A percentile compares a stretch with the other conserved stretches of the same genome.
Conservation (phyloP, 1,140 invertebrate genomes). For the fruit fly (Drosophila melanogaster) region Release_6_plus_ISO1_MT NT_033777.3:11524501-11525000, state of each 20-base stretch:
- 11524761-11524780: slow-evolving; percentile 77
- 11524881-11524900: too few relatives aligned
- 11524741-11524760: slow-evolving; percentile 59
- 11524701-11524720: slow-evolving; percentile 7
- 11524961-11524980: neutral
- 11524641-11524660: slow-evolving; percentile 16
- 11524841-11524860: slow-evolving; percentile 53
- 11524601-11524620: slow-evolving; percentile 83
- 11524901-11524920: slow-evolving; percentile 11
- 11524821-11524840: slow-evolving; percentile 48
- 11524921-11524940: slow-evolving; percentile 68
- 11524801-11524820: slow-evolving; percentile 49
- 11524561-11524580: neutral
- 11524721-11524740: slow-evolving; percentile 21
- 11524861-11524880: slow-evolving; percentile 8
- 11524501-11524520: slow-evolving; percentile 82
- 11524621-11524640: slow-evolving; percentile 62
- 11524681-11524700: neutral
- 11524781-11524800: slow-evolving; percentile 80
- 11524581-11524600: slow-evolving; percentile 78
- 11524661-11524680: slow-evolving; percentile 2
- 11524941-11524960: slow-evolving; percentile 56
- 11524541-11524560: slow-evolving; percentile 40
- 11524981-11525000: neutral
- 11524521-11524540: slow-evolving; percentile 78